Conservation (phyloP, 2,797 vertebrate genomes). For the Capromys pilorides region DNA sequence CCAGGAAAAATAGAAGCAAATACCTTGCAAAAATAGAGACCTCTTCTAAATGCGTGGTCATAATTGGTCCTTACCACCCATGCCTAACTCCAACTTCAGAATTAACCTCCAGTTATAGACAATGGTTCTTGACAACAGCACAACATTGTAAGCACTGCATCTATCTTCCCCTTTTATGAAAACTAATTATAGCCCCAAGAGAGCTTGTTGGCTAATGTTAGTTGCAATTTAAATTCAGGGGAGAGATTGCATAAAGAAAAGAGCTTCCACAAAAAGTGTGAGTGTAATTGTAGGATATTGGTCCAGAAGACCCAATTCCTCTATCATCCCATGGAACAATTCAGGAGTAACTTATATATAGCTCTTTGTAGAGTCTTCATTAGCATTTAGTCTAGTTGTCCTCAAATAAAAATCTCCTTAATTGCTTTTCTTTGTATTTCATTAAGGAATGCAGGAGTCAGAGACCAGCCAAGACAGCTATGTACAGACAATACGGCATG, state of each 20-base stretch:
- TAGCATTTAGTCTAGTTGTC: not conserved
- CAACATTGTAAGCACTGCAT: rapidly evolving
- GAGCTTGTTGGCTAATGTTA: not conserved
- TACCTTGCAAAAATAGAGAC: not conserved
- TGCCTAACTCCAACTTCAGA: not conserved
- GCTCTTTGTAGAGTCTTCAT: not conserved
- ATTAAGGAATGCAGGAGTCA: not conserved
- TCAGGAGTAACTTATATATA: not conserved
- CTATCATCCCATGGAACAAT: not conserved
- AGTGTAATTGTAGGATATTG: not conserved
- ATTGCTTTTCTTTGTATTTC: not conserved
- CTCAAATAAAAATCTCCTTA: not conserved
- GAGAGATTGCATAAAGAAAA: not conserved
- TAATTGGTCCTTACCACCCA: too few relatives aligned
- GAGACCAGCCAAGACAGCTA: not conserved
- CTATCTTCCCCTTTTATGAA: not conserved
- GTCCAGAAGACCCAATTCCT: not conserved
- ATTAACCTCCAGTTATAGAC: not conserved
- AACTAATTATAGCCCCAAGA: not conserved
- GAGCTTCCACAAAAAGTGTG: not conserved
- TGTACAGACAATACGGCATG: not conserved
- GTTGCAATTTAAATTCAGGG: not conserved
- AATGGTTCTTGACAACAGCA: not conserved
- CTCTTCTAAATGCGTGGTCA: not conserved
- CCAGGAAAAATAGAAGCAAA: not conserved